Percentiles rank a stretch among this genome's conserved stretches.
Conservation (phyloP, 2,113 vertebrate genomes). For the Meleagris gallopavo region DNA sequence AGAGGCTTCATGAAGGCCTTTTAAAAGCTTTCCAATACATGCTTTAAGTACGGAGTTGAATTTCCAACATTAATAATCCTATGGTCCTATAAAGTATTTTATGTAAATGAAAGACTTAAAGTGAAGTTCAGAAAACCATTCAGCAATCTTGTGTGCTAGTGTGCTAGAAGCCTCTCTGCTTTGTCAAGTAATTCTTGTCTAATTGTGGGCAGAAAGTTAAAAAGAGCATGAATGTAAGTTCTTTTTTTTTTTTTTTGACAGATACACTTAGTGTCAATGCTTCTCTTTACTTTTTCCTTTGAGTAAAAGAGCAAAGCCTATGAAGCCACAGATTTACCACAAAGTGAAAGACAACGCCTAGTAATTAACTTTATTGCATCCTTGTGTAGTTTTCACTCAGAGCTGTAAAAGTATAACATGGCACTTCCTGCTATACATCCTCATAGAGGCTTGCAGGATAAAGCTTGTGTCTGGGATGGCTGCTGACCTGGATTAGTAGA, state of each 20-base stretch:
- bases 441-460: constrained; percentile 21
- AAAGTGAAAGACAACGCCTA: constrained; percentile 28
- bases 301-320: background rate
- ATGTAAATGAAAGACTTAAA: background rate
- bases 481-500: constrained; percentile 35
- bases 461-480: background rate
- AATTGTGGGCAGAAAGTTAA: background rate
- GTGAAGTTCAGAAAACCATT: background rate
- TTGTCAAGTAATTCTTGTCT: background rate
- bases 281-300: background rate
- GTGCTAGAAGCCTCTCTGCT: background rate
- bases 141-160: background rate
- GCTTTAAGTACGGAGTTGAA: background rate
- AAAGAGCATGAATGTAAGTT: background rate
- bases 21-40: background rate
- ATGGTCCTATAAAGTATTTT: background rate
- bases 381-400: constrained; percentile 5
- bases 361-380: constrained; percentile 33
- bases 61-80: background rate
- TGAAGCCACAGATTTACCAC: constrained; percentile 1
- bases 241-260: background rate
- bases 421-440: background rate
- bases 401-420: background rate
- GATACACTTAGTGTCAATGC: background rate
- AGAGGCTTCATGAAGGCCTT: background rate